Conservation (phyloP, 2,113 vertebrate genomes). For the Pseudorectes ferrugineus region DNA sequence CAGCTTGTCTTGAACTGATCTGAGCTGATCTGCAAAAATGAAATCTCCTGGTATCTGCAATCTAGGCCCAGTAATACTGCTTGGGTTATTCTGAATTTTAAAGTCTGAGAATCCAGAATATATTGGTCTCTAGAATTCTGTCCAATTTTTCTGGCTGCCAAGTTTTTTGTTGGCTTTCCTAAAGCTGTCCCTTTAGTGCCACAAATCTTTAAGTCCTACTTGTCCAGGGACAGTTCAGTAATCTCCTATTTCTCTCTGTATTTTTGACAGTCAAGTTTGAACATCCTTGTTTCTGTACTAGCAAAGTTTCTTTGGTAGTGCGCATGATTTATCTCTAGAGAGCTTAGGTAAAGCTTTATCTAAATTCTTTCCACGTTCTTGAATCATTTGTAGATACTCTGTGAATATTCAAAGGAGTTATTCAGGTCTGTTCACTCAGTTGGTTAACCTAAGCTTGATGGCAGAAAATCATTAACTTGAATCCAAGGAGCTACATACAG, state of each 20-base stretch:
- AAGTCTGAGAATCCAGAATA: neutral
- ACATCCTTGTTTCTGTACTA: neutral
- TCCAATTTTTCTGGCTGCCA: neutral
- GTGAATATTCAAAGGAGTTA: neutral
- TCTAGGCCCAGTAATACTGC: neutral
- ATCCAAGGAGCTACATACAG: neutral
- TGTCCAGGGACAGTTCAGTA: neutral
- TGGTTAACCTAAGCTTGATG: neutral
- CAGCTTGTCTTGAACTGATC: neutral
- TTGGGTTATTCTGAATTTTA: neutral
- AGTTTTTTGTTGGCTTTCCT: neutral
- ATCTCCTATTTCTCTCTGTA: neutral
- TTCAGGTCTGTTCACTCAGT: neutral
- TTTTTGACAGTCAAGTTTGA: neutral
- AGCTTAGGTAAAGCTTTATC: neutral
- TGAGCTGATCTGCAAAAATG: neutral
- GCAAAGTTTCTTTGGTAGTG: neutral
- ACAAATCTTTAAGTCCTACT: neutral
- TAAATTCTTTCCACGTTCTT: neutral
- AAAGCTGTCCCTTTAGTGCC: neutral
- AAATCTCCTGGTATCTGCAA: neutral
- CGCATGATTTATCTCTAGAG: neutral
- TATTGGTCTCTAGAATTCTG: neutral
- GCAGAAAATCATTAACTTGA: neutral
- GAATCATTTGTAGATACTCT: neutral